Evolutionary conservation across 1,140 invertebrate species (phyloP).

Genomic region (Bombus balteatus): DNA sequence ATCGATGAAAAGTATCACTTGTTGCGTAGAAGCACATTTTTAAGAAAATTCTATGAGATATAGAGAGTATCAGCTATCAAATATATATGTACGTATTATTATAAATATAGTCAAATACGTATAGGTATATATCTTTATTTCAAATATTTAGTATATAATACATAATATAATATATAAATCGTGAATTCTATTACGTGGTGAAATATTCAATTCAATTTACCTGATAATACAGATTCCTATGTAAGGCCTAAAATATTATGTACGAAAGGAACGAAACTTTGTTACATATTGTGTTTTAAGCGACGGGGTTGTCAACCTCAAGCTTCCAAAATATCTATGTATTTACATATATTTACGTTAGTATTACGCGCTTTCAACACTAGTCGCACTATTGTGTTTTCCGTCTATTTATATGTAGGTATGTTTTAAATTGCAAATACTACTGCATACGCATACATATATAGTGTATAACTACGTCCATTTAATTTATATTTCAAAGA

Average conservation of each 20-base stretch:
- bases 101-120: conserved; percentile 47
- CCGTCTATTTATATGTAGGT: conserved; percentile 50
- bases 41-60: conserved; percentile 65
- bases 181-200: conserved; percentile 27
- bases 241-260: conserved; percentile 67
- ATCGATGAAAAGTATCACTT: conserved; percentile 63
- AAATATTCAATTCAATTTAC: conserved; percentile 62
- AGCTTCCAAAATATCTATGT: conserved; percentile 39
- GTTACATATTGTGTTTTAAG: conserved; percentile 35
- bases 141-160: conserved; percentile 57
- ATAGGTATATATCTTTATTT: conserved; percentile 51
- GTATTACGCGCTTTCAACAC: conserved; percentile 64
- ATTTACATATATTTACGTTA: conserved; percentile 52
- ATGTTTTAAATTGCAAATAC: conserved; percentile 10
- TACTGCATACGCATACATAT: conserved; percentile 10
- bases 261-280: conserved; percentile 34
- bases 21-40: conserved; percentile 68
- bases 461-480: conserved; percentile 19
- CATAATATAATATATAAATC: conserved; percentile 36
- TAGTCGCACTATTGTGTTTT: conserved; percentile 72
- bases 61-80: conserved; percentile 54
- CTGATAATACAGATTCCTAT: conserved; percentile 66
- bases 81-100: conserved; percentile 17
- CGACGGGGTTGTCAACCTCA: conserved; percentile 23
- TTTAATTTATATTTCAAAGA: conserved; percentile 39